Conservation (phyloP, 2,888 invertebrate species). For the Eilema griseolum region DNA sequence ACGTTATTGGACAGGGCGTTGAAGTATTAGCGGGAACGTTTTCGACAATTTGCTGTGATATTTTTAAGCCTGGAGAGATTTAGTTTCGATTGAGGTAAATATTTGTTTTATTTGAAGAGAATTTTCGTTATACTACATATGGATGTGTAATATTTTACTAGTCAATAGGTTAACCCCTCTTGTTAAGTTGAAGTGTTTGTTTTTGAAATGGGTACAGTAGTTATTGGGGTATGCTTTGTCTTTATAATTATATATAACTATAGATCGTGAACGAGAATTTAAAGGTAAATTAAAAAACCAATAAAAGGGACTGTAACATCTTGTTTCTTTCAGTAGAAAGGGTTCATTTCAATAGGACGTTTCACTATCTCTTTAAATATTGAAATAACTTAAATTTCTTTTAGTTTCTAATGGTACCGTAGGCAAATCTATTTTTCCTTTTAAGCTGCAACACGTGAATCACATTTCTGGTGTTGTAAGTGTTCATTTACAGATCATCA, state of each 20-base stretch:
- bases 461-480: not conserved
- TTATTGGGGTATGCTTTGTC: too few relatives aligned
- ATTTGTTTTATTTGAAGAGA: not conserved
- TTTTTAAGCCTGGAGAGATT: not conserved
- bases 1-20: slow-evolving; percentile 24
- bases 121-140: too few relatives aligned
- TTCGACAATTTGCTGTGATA: not conserved
- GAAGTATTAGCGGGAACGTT: not conserved
- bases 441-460: not conserved
- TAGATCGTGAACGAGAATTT: too few relatives aligned
- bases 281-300: too few relatives aligned
- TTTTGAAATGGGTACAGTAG: too few relatives aligned
- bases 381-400: not conserved
- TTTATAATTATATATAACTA: too few relatives aligned
- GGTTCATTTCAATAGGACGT: not conserved
- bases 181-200: not conserved
- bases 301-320: too few relatives aligned
- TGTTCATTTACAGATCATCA: not conserved
- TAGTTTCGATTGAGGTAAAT: not conserved
- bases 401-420: too few relatives aligned
- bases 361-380: not conserved
- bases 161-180: too few relatives aligned
- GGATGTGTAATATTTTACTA: too few relatives aligned
- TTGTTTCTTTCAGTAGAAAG: too few relatives aligned
- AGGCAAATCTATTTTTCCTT: not conserved